These are phyloP conservation scores for Idaea dimidiata DNA, from an alignment of 2,888 invertebrate species.

Conservation along the genomic window DNA sequence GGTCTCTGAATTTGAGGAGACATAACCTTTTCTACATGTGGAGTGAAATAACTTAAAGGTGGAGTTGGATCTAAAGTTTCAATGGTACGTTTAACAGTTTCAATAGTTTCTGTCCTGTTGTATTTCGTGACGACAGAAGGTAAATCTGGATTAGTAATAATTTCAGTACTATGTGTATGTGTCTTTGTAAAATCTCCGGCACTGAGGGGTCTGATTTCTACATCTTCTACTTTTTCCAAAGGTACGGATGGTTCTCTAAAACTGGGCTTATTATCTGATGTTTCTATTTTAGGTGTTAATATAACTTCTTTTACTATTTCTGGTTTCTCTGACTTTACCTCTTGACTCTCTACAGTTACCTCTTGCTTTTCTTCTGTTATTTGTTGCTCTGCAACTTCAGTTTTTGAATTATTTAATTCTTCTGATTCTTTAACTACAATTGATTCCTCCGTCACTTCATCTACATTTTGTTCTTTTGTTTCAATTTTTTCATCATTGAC, in stretches of 20 bases:
- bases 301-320: slow-evolving; percentile 30
- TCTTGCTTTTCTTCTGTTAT: slow-evolving; percentile 28
- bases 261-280: slow-evolving; percentile 20
- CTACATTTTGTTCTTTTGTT: slow-evolving; percentile 17
- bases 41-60: slow-evolving; percentile 63
- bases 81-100: slow-evolving; percentile 69
- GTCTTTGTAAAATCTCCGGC: slow-evolving; percentile 59
- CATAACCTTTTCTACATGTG: slow-evolving; percentile 54
- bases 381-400: slow-evolving; percentile 20
- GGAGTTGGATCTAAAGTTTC: slow-evolving; percentile 66
- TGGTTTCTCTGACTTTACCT: slow-evolving; percentile 27
- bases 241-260: slow-evolving; percentile 68
- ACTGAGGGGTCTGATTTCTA: slow-evolving; percentile 73
- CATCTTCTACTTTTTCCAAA: slow-evolving; percentile 69
- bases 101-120: slow-evolving; percentile 70
- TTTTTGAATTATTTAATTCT: slow-evolving; percentile 18
- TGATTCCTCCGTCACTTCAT: slow-evolving; percentile 24
- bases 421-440: slow-evolving; percentile 27
- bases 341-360: slow-evolving; percentile 27
- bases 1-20: slow-evolving; percentile 57
- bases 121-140: slow-evolving; percentile 63
- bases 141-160: slow-evolving; percentile 55
- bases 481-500: slow-evolving; percentile 8
- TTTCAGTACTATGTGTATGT: slow-evolving; percentile 66
- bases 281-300: slow-evolving; percentile 21